Evolutionary conservation across 2,113 vertebrate species (phyloP).

Genomic region (Hirundichthys speculiger): DNA sequence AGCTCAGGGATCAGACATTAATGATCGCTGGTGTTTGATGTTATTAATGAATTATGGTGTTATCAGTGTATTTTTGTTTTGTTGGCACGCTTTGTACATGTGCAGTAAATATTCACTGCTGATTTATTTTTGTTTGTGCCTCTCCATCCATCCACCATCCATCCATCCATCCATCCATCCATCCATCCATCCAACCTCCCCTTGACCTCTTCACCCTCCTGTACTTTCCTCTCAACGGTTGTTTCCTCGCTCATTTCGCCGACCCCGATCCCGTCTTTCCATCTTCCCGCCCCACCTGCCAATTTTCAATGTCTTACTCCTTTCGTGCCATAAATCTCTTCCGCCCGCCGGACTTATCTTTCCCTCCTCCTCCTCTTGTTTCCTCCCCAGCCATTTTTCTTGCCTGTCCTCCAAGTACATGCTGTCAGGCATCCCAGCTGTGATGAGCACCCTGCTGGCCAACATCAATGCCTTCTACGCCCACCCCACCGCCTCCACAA

Average conservation of each 20-base stretch:
- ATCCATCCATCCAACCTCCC: neutral
- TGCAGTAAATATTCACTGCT: too few relatives aligned
- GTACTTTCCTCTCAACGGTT: too few relatives aligned
- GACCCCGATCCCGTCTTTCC: neutral
- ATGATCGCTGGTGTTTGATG: too few relatives aligned
- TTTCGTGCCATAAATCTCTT: neutral
- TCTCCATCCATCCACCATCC: neutral
- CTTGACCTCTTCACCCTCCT: too few relatives aligned
- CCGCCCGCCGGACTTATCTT: neutral
- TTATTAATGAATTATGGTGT: too few relatives aligned
- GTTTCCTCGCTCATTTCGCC: too few relatives aligned
- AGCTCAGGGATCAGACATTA: too few relatives aligned
- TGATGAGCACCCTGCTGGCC: slow-evolving; percentile 98
- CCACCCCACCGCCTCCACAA: slow-evolving; percentile 94
- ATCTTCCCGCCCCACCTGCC: too few relatives aligned
- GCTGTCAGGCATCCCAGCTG: slow-evolving; percentile 93
- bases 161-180: neutral
- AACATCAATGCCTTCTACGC: slow-evolving; percentile 99
- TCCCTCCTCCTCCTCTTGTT: neutral
- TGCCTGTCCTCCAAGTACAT: slow-evolving; percentile 98
- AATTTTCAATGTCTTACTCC: neutral
- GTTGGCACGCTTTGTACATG: too few relatives aligned
- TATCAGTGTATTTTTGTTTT: too few relatives aligned
- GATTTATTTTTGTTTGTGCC: too few relatives aligned
- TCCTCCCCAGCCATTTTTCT: slow-evolving; percentile 89